Base-by-base conservation (phyloP, 2,797 vertebrate species). In the Taenioides sp. region DNA sequence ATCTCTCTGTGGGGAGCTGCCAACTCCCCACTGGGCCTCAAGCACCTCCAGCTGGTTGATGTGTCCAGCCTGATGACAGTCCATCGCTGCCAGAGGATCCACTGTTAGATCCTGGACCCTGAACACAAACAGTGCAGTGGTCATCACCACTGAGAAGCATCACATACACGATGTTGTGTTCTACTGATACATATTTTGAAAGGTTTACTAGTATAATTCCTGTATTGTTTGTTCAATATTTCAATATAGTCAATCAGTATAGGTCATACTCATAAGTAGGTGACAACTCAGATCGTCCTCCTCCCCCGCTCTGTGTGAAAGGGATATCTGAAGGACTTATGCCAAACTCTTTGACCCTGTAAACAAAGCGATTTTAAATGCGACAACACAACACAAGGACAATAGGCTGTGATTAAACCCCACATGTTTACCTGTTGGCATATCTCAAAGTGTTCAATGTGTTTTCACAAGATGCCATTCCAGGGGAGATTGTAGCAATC, bases 381-480 rank as follows among this genome's bases (percentile, higher is more conserved):
- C 9, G 25, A 28, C 28, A 37, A 34, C 2, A 58, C 12, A 23
- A 27, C 17, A 28, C 25, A 18, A 23, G 22, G 14, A 28, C 25
- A 28, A 25, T 59, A 27, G 14, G 14, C 1, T 59, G 23, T 59
- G 16, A 16, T 23, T 59, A 59, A 59, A 59, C 55, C 9, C 57
- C 25, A 27, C 27, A 1, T 18, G 80, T 70, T 89, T 93, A 99
- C 98, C 98, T 97, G 92, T 99, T 98, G 86, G 98, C 98, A 0
- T 99, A 99, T 96, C 98, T 94, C 91, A 99, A 75, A 0, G 98
- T 99, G 91, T 99, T 99, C 79, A 99, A 88, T 76, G 97, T 99
- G 89, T 99, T 99, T 95, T 99, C 97, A 93, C 98, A 99, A 7
- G 98, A 99, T 16, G 97, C 96, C 95, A 99, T 99, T 68, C 98